Conservation (phyloP, 1,140 invertebrate genomes). For the Tyrophagus putrescentiae region DNA sequence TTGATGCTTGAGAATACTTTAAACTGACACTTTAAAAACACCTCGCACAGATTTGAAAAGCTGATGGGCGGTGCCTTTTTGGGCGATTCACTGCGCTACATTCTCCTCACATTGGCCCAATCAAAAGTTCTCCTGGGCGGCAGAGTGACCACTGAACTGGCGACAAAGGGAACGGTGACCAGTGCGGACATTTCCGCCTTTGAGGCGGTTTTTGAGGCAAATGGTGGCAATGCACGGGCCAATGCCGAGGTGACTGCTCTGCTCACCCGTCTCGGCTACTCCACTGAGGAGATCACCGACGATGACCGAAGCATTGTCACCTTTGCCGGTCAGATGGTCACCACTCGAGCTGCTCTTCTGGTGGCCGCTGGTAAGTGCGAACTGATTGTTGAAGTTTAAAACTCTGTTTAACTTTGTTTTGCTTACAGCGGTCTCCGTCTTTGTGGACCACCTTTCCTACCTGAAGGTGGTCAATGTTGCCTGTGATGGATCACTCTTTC, state of each 20-base stretch:
- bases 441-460: conserved; percentile 43
- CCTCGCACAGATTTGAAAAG: conserved; percentile 50
- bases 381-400: background rate
- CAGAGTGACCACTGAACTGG: conserved; percentile 33
- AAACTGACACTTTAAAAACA: too few relatives aligned
- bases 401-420: background rate
- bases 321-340: background rate
- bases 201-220: background rate
- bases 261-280: background rate
- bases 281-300: background rate
- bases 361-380: background rate
- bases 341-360: conserved; percentile 1
- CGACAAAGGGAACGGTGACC: conserved; percentile 41
- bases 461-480: conserved; percentile 51
- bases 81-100: conserved; percentile 50
- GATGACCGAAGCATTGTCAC: background rate
- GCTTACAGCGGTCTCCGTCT: background rate
- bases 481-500: conserved; percentile 71
- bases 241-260: background rate
- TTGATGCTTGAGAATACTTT: too few relatives aligned
- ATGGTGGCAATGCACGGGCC: background rate
- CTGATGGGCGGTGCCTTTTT: conserved; percentile 82
- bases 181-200: conserved; percentile 38
- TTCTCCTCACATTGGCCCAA: conserved; percentile 40
- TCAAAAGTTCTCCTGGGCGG: conserved; percentile 42